These are phyloP conservation scores for Drosophila paulistorum DNA, from an alignment of 1,140 invertebrate species.

Conservation along the genomic window DNA sequence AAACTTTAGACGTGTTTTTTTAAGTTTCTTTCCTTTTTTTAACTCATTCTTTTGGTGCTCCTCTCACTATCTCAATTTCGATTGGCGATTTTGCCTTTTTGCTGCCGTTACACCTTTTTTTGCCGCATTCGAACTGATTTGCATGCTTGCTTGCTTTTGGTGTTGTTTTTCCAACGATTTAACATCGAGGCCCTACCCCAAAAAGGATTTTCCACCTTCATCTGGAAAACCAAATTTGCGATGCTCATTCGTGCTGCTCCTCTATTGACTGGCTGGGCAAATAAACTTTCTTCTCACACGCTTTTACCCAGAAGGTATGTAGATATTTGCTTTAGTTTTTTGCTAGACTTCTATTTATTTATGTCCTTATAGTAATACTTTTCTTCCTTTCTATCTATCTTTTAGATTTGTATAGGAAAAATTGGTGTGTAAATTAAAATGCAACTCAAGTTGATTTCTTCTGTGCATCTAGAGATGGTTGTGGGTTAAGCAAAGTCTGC, in stretches of 20 bases:
- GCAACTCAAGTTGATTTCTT: slow-evolving; percentile 66
- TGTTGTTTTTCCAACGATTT: slow-evolving; percentile 75
- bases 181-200: slow-evolving; percentile 32
- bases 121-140: slow-evolving; percentile 63
- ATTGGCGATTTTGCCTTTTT: slow-evolving; percentile 54
- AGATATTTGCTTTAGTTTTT: slow-evolving; percentile 63
- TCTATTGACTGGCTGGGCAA: slow-evolving; percentile 20
- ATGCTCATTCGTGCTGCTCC: slow-evolving; percentile 24
- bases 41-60: not conserved
- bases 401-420: slow-evolving; percentile 31
- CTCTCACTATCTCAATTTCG: slow-evolving; percentile 47
- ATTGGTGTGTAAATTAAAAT: slow-evolving; percentile 75
- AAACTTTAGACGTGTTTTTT: slow-evolving; percentile 12
- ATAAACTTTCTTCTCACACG: slow-evolving; percentile 12
- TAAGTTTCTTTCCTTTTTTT: slow-evolving; percentile 1
- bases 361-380: slow-evolving; percentile 41
- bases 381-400: not conserved
- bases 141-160: slow-evolving; percentile 56
- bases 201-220: not conserved
- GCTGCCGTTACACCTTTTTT: slow-evolving; percentile 55
- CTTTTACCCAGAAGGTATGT: slow-evolving; percentile 4
- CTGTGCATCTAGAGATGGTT: slow-evolving; percentile 31
- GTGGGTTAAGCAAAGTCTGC: slow-evolving; percentile 72
- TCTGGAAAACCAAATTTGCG: slow-evolving; percentile 37
- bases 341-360: slow-evolving; percentile 68